Evolutionary conservation across 1,140 invertebrate genomes (phyloP).

Genomic region (Olivierus martensii): DNA sequence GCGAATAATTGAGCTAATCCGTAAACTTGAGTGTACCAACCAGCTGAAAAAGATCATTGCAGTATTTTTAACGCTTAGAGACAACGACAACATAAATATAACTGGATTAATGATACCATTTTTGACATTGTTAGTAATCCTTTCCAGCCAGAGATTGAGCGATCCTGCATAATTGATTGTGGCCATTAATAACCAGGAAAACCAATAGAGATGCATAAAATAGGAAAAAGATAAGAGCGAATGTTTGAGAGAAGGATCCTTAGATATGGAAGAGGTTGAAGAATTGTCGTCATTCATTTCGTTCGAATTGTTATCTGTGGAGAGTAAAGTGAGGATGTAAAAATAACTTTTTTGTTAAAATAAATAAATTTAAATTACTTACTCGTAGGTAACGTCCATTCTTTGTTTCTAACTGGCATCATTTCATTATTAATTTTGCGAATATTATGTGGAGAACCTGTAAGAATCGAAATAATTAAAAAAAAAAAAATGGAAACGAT

Average conservation of each 20-base stretch:
- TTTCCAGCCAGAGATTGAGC: conserved; percentile 19
- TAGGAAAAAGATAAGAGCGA: conserved; percentile 17
- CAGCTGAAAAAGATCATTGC: not conserved
- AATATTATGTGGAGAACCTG: too few relatives aligned
- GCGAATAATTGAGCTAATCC: conserved; percentile 17
- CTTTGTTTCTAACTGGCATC: too few relatives aligned
- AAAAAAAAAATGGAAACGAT: too few relatives aligned
- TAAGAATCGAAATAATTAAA: too few relatives aligned
- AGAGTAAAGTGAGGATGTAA: too few relatives aligned
- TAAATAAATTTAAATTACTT: too few relatives aligned
- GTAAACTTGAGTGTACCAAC: conserved; percentile 15
- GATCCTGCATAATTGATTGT: conserved; percentile 21
- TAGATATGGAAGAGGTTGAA: not conserved
- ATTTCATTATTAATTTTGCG: too few relatives aligned
- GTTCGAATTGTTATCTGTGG: too few relatives aligned
- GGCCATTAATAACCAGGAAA: conserved; percentile 19
- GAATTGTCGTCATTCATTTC: not conserved
- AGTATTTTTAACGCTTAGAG: too few relatives aligned
- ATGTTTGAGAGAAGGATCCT: conserved; percentile 12
- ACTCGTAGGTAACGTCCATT: too few relatives aligned
- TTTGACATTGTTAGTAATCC: conserved; percentile 16
- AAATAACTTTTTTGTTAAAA: too few relatives aligned
- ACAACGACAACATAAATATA: too few relatives aligned
- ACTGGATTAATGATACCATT: not conserved
- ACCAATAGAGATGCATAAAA: conserved; percentile 20